phyloP scores from a whole-genome alignment of 2,888 invertebrate species.

The Emmelina monodactyla region DNA sequence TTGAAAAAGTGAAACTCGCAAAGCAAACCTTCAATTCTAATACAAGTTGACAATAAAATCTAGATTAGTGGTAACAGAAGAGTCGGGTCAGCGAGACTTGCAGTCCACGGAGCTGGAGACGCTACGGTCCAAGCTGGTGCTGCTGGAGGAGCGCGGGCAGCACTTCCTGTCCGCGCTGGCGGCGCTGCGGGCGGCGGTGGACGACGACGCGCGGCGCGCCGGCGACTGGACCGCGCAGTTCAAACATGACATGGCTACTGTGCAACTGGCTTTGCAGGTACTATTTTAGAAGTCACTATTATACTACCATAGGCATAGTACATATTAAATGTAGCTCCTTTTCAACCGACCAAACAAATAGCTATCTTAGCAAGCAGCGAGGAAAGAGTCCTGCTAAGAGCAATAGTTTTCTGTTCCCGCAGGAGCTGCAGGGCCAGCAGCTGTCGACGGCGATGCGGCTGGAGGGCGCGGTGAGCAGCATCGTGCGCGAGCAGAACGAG shows the following conservation, averaged over 20 bases:
- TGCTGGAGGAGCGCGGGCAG: slow-evolving; percentile 48
- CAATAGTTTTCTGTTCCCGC: slow-evolving; percentile 4
- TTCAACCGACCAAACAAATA: too few species aligned
- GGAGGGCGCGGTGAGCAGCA: slow-evolving; percentile 51
- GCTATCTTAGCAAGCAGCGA: too few species aligned
- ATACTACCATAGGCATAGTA: too few species aligned
- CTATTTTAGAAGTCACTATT: too few species aligned
- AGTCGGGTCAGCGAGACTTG: slow-evolving; percentile 37
- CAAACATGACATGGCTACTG: slow-evolving; percentile 58
- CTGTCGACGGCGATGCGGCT: slow-evolving; percentile 51
- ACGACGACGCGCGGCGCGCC: slow-evolving; percentile 56
- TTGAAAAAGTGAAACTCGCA: too few species aligned
- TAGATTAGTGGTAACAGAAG: slow-evolving; percentile 43
- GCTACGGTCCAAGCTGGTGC: slow-evolving; percentile 43
- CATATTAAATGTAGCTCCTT: too few species aligned
- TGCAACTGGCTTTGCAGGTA: slow-evolving; percentile 55
- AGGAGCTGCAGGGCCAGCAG: slow-evolving; percentile 63
- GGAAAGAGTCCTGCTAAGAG: not conserved
- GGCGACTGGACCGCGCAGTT: slow-evolving; percentile 60
- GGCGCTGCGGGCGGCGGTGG: slow-evolving; percentile 50
- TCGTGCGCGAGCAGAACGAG: slow-evolving; percentile 53
- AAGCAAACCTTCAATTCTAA: too few species aligned
- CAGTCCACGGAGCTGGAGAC: slow-evolving; percentile 46
- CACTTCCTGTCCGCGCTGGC: slow-evolving; percentile 51
- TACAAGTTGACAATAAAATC: slow-evolving; percentile 9